Conservation (phyloP, 1,140 invertebrate genomes). For the Cotesia glomerata region DNA sequence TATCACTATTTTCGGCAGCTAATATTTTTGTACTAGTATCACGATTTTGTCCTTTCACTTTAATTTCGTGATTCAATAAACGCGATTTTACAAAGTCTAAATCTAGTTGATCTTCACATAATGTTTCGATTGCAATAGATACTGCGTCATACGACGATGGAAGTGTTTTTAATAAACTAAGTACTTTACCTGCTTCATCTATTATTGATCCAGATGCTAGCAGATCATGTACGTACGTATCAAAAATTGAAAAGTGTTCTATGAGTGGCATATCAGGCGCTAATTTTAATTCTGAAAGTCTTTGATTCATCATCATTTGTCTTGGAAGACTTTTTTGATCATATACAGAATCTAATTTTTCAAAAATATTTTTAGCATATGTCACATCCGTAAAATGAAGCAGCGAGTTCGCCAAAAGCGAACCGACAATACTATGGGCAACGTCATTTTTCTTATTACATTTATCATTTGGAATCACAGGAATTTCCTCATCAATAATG, state of each 20-base stretch:
- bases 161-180: background rate
- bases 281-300: slow-evolving; percentile 51
- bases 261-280: slow-evolving; percentile 44
- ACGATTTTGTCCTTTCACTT: slow-evolving; percentile 20
- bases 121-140: slow-evolving; percentile 38
- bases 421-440: slow-evolving; percentile 48
- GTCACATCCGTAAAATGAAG: slow-evolving; percentile 46
- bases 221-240: slow-evolving; percentile 47
- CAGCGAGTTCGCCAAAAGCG: slow-evolving; percentile 52
- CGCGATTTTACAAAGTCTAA: slow-evolving; percentile 39
- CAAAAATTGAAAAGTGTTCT: slow-evolving; percentile 53
- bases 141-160: slow-evolving; percentile 29
- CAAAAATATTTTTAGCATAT: slow-evolving; percentile 46
- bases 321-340: slow-evolving; percentile 54
- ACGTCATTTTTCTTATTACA: slow-evolving; percentile 46
- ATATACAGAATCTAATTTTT: slow-evolving; percentile 51
- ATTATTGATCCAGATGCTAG: background rate
- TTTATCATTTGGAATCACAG: slow-evolving; percentile 30
- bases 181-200: background rate
- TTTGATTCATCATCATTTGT: slow-evolving; percentile 50
- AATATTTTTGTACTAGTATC: slow-evolving; percentile 11
- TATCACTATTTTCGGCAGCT: background rate
- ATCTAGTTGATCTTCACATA: slow-evolving; percentile 32
- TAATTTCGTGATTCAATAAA: slow-evolving; percentile 39
- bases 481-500: slow-evolving; percentile 38